phyloP scores from a whole-genome alignment of 2,888 invertebrate species.

The Limenitis arthemis region DNA sequence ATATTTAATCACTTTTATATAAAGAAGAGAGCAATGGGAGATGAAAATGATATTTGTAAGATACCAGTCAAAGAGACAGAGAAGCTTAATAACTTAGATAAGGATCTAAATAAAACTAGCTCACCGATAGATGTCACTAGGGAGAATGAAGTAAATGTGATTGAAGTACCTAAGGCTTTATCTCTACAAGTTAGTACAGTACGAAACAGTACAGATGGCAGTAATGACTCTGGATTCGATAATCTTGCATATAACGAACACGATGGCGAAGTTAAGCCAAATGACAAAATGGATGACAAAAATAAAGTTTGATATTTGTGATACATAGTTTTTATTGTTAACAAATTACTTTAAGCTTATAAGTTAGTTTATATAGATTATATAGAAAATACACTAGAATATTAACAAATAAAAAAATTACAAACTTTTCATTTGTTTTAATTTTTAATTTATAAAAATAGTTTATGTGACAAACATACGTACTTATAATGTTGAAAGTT shows the following conservation, averaged over 20 bases:
- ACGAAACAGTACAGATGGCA: constrained; percentile 53
- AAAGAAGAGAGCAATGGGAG: constrained; percentile 64
- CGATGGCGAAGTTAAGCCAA: constrained; percentile 32
- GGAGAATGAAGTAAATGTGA: constrained; percentile 30
- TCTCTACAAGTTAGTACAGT: constrained; percentile 35
- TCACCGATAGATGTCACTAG: constrained; percentile 43
- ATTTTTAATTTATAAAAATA: too few relatives aligned
- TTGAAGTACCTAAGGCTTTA: constrained; percentile 27
- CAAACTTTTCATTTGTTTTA: neutral
- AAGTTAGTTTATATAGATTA: constrained; percentile 14
- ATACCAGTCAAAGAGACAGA: constrained; percentile 56
- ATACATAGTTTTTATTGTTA: constrained; percentile 16
- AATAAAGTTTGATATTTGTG: constrained; percentile 29
- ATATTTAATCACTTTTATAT: constrained; percentile 78
- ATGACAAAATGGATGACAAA: constrained; percentile 39
- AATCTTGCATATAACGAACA: constrained; percentile 57
- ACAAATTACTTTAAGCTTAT: constrained; percentile 28
- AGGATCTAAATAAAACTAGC: constrained; percentile 35
- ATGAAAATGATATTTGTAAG: constrained; percentile 72
- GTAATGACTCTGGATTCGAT: constrained; percentile 63
- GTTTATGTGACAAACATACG: too few relatives aligned
- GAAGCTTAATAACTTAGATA: constrained; percentile 36
- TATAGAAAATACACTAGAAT: constrained; percentile 18
- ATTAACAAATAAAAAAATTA: constrained; percentile 14
- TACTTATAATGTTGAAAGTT: too few relatives aligned